Conservation (phyloP, 2,113 vertebrate species). For the Gadus macrocephalus region DNA sequence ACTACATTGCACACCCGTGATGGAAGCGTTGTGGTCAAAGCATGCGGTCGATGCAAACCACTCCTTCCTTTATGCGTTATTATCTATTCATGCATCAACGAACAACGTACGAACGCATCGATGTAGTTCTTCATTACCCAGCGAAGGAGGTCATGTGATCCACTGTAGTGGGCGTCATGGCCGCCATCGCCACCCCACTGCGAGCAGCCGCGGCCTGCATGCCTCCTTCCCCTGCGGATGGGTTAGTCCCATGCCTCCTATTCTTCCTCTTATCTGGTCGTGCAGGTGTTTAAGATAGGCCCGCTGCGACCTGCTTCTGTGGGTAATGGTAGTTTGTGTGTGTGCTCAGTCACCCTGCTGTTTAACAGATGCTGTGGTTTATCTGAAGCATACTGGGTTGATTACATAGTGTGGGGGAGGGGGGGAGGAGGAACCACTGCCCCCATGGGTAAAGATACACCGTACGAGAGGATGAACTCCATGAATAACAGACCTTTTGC, state of each 20-base stretch:
- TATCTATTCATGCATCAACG: too few relatives aligned
- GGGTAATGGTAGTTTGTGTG: conserved; percentile 52
- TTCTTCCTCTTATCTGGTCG: conserved; percentile 62
- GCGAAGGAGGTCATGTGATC: too few relatives aligned
- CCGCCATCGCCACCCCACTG: conserved; percentile 14
- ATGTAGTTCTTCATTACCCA: too few relatives aligned
- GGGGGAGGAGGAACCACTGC: conserved; percentile 44
- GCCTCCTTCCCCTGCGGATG: conserved; percentile 41
- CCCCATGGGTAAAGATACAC: conserved; percentile 46
- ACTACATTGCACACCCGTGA: too few relatives aligned
- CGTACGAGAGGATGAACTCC: conserved; percentile 33
- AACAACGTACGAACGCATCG: too few relatives aligned
- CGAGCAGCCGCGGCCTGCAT: conserved; percentile 3
- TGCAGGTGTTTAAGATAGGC: conserved; percentile 57
- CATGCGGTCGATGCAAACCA: too few relatives aligned
- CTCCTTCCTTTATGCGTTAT: too few relatives aligned
- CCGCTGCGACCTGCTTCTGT: conserved; percentile 48
- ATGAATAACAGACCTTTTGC: conserved; percentile 36
- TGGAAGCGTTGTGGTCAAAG: too few relatives aligned
- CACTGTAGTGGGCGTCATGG: too few relatives aligned
- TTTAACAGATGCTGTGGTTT: conserved; percentile 62
- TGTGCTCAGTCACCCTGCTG: conserved; percentile 59
- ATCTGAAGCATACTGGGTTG: conserved; percentile 48
- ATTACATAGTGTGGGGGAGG: conserved; percentile 37
- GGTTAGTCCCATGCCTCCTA: conserved; percentile 37